Conservation (phyloP, 2,888 invertebrate genomes). For the Platycnemis pennipes region DNA sequence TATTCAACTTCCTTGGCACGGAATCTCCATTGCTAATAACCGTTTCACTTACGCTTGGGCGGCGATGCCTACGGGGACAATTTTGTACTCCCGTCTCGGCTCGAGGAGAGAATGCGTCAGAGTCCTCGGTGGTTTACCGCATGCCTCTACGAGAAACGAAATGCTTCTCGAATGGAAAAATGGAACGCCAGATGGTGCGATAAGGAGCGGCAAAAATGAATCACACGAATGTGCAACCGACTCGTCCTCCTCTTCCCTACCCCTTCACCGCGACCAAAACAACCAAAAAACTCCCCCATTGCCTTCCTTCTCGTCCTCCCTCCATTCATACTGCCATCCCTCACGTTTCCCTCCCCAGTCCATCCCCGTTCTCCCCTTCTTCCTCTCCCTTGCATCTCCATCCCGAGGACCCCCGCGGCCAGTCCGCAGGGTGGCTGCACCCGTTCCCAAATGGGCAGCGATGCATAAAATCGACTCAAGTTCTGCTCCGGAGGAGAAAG, state of each 20-base stretch:
- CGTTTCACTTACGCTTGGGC: background rate
- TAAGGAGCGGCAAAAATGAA: background rate
- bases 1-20: background rate
- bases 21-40: background rate
- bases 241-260: background rate
- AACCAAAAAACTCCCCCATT: background rate
- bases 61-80: background rate
- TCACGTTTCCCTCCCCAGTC: background rate
- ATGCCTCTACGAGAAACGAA: background rate
- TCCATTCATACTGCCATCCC: too few relatives aligned
- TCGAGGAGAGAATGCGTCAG: background rate
- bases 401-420: too few relatives aligned
- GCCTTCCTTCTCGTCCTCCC: background rate
- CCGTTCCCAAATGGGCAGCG: background rate
- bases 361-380: background rate
- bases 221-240: background rate
- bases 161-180: background rate
- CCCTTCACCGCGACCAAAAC: background rate
- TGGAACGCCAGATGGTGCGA: background rate
- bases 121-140: background rate
- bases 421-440: background rate
- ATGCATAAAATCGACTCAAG: conserved; percentile 64
- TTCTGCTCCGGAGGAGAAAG: conserved; percentile 19
- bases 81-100: background rate
- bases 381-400: background rate